A percentile compares a stretch with the other conserved stretches of the same genome.
Evolutionary conservation across 2,113 vertebrate species (phyloP).

Genomic region (Etheostoma cragini): DNA sequence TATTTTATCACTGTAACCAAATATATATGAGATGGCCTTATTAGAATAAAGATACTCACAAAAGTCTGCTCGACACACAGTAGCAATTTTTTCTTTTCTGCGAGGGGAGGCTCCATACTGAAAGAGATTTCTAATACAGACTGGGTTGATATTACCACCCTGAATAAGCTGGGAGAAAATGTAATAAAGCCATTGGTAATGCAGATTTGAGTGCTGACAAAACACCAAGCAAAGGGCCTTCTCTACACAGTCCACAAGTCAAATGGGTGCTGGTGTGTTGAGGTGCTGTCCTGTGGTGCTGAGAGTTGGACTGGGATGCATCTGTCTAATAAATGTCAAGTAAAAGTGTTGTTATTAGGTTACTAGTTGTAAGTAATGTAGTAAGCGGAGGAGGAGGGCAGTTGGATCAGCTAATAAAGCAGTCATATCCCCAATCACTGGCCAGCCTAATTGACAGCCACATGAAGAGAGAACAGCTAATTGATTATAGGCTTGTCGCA

Average conservation of each 20-base stretch:
- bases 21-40: not conserved
- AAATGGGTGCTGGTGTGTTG: not conserved
- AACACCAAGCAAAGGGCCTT: not conserved
- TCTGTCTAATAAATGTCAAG: slow-evolving; percentile 61
- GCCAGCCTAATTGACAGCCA: slow-evolving; percentile 77
- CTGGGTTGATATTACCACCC: not conserved
- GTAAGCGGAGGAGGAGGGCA: slow-evolving; percentile 56
- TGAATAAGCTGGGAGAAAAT: not conserved
- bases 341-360: slow-evolving; percentile 61
- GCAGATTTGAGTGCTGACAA: not conserved
- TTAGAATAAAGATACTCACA: not conserved
- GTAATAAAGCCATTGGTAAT: no score
- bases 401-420: slow-evolving; percentile 51
- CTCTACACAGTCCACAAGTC: not conserved
- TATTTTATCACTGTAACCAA: not conserved
- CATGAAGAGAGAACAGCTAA: slow-evolving; percentile 76
- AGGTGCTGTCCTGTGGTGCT: slow-evolving; percentile 51
- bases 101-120: not conserved
- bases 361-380: slow-evolving; percentile 52
- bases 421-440: slow-evolving; percentile 65
- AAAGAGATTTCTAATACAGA: not conserved
- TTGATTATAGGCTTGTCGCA: slow-evolving; percentile 86
- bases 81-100: not conserved
- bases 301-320: not conserved
- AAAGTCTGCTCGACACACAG: not conserved